These are phyloP conservation scores for Piscicola geometra DNA, from an alignment of 2,888 invertebrate species.

Conservation along the genomic window DNA sequence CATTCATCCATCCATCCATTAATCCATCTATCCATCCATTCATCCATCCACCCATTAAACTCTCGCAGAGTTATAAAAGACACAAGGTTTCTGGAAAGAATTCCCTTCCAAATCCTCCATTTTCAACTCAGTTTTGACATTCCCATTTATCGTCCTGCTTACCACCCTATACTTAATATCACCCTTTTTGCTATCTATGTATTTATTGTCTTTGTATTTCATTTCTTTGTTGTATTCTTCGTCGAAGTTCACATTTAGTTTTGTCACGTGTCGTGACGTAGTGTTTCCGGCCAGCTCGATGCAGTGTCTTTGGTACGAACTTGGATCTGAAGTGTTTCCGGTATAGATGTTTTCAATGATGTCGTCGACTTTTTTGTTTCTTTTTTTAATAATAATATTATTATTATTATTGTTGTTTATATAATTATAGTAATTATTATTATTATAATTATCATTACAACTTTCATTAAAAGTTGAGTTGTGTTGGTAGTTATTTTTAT, in stretches of 20 bases:
- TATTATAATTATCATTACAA: too few relatives aligned
- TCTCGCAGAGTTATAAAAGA: background rate
- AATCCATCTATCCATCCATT: too few relatives aligned
- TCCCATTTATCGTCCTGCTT: background rate
- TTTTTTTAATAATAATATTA: background rate
- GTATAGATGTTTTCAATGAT: too few relatives aligned
- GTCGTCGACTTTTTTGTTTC: too few relatives aligned
- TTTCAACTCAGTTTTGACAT: background rate
- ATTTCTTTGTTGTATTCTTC: background rate
- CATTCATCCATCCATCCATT: too few relatives aligned
- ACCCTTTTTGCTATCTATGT: background rate
- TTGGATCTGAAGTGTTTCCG: too few relatives aligned
- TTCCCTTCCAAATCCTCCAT: background rate
- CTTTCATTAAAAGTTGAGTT: too few relatives aligned
- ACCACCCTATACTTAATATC: background rate
- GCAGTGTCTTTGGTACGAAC: background rate
- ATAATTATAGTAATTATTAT: background rate
- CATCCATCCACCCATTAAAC: background rate
- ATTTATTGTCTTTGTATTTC: background rate
- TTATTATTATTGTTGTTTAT: background rate
- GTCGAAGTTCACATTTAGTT: constrained; percentile 23
- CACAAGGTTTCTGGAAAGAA: background rate
- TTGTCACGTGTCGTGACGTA: constrained; percentile 19
- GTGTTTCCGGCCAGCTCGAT: background rate
- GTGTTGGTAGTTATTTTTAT: too few relatives aligned